phyloP scores from a whole-genome alignment of 2,113 vertebrate genomes.

The Plecturocebus donacophilus region DNA sequence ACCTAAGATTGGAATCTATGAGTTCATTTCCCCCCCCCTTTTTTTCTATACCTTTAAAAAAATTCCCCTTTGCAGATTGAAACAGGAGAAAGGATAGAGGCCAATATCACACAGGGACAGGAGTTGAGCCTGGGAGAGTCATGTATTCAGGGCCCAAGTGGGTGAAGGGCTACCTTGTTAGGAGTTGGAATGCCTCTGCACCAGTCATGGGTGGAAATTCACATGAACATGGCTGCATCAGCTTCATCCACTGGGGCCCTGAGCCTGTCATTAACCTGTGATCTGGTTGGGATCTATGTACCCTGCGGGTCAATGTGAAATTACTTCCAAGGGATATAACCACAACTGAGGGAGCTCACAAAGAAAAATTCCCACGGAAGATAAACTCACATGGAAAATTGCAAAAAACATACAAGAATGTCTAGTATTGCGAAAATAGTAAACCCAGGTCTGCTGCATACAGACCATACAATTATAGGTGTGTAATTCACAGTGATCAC shows the following conservation, averaged over 20 bases:
- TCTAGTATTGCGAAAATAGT: not conserved
- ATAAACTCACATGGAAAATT: not conserved
- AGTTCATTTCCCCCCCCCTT: not conserved
- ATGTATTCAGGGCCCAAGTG: not conserved
- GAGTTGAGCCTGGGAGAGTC: not conserved
- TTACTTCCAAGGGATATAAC: not conserved
- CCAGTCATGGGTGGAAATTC: too few species aligned
- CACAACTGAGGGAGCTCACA: too few species aligned
- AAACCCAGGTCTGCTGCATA: not conserved
- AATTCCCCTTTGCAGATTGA: not conserved
- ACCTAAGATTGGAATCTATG: not conserved
- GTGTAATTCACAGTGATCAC: not conserved
- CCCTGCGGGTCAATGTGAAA: not conserved
- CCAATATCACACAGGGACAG: not conserved
- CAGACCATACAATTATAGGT: not conserved
- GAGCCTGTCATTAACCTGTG: not conserved
- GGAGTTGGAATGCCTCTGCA: not conserved
- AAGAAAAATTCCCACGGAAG: not conserved
- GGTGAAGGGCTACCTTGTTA: not conserved
- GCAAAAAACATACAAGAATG: not conserved
- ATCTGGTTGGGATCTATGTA: not conserved
- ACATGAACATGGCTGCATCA: not conserved
- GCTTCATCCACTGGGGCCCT: not conserved
- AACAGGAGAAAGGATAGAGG: not conserved
- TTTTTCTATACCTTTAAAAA: not conserved